A percentile compares a stretch with the other conserved stretches of the same genome.
Evolutionary conservation across 2,113 vertebrate species (phyloP).

Genomic region (Malaclemys terrapin): DNA sequence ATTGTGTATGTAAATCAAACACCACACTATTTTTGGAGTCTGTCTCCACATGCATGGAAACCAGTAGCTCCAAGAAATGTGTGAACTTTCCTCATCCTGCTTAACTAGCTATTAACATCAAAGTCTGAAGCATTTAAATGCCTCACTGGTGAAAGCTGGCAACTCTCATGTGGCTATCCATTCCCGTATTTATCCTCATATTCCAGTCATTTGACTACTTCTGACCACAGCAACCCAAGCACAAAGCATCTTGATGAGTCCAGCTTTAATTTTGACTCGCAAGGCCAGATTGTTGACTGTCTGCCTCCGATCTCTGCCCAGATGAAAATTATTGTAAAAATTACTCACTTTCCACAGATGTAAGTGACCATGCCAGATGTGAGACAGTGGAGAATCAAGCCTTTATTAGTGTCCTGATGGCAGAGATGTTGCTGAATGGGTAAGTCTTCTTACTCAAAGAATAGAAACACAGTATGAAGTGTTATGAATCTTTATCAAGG

Average conservation of each 20-base stretch:
- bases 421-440: background rate
- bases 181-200: background rate
- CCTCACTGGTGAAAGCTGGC: background rate
- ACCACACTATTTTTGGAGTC: constrained; percentile 40
- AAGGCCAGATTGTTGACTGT: background rate
- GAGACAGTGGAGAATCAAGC: background rate
- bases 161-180: background rate
- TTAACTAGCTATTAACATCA: constrained; percentile 33
- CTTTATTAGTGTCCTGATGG: background rate
- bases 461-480: background rate
- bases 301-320: background rate
- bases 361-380: background rate
- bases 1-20: constrained; percentile 67
- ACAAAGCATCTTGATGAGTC: background rate
- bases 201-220: background rate
- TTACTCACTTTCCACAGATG: background rate
- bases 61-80: constrained; percentile 27
- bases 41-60: constrained; percentile 69
- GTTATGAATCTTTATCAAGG: background rate
- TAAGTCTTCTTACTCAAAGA: background rate
- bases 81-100: constrained; percentile 32
- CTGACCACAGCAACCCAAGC: background rate
- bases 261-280: background rate
- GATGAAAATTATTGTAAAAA: background rate
- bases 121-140: constrained; percentile 4